Conservation (phyloP, 2,888 invertebrate genomes). For the Drosophila engyochracea region DNA sequence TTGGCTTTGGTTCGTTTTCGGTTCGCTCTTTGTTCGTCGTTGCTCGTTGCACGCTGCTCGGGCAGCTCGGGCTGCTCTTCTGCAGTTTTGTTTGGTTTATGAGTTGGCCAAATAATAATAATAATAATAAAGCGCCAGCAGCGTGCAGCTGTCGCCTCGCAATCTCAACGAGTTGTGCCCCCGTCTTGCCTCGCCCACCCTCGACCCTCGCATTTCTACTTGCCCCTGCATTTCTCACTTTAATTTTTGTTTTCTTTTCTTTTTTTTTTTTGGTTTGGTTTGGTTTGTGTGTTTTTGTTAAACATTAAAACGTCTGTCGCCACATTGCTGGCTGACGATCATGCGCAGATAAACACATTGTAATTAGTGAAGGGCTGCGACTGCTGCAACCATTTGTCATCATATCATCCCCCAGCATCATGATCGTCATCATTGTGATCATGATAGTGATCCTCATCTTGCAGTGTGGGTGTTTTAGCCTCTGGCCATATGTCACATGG, state of each 20-base stretch:
- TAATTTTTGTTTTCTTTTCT: not conserved
- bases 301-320: constrained; percentile 66
- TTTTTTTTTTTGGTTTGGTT: not conserved
- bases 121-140: constrained; percentile 53
- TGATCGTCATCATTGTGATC: constrained; percentile 20
- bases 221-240: not conserved
- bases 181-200: not conserved
- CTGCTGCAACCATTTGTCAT: constrained; percentile 38
- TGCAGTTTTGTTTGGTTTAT: constrained; percentile 71
- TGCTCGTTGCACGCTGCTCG: not conserved
- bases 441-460: constrained; percentile 9
- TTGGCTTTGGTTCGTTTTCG: not conserved
- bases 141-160: constrained; percentile 67
- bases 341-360: constrained; percentile 75
- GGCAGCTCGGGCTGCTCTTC: not conserved
- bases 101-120: constrained; percentile 76
- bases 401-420: constrained; percentile 31
- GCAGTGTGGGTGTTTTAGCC: constrained; percentile 32
- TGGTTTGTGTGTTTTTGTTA: constrained; percentile 13
- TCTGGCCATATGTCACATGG: constrained; percentile 65
- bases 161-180: constrained; percentile 60
- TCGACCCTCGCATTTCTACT: not conserved
- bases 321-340: constrained; percentile 68
- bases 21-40: not conserved
- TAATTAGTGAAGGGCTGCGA: constrained; percentile 68